phyloP scores from a whole-genome alignment of 92 coral and sea anemone genomes.

The Montipora capitata region DNA sequence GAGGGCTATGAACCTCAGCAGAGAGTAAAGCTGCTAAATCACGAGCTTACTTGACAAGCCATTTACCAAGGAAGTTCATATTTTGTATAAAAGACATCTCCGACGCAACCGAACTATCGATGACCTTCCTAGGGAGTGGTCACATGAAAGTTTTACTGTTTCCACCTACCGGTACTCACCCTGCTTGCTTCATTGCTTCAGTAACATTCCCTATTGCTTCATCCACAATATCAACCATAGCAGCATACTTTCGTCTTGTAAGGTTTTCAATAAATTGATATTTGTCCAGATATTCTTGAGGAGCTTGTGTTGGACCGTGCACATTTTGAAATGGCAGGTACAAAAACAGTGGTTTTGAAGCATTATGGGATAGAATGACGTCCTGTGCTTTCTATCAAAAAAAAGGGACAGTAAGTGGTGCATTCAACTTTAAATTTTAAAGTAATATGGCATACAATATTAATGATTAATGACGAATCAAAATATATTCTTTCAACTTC shows the following conservation, averaged over 20 bases:
- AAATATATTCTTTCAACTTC: neutral
- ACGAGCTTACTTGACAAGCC: too few species aligned
- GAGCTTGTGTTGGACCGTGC: conserved; percentile 63
- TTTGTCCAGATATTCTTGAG: conserved; percentile 56
- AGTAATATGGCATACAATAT: too few species aligned
- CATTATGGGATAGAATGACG: conserved; percentile 45
- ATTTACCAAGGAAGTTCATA: too few species aligned
- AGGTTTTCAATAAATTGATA: conserved; percentile 50
- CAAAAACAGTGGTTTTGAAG: conserved; percentile 61
- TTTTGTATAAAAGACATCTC: too few species aligned
- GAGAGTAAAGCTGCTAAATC: too few species aligned
- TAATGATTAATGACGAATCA: too few species aligned
- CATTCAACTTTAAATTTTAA: neutral
- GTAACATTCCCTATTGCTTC: conserved; percentile 73
- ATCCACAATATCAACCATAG: conserved; percentile 74
- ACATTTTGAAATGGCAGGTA: conserved; percentile 71
- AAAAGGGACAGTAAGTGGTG: neutral
- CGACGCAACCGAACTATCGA: too few species aligned
- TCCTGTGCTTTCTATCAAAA: conserved; percentile 46
- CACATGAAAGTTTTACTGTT: too few species aligned
- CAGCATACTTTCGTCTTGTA: conserved; percentile 55
- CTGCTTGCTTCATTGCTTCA: conserved; percentile 42
- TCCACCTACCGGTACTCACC: conserved; percentile 13
- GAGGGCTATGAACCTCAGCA: too few species aligned
- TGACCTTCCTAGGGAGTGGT: too few species aligned